Base-by-base conservation (phyloP, 2,888 invertebrate species). In the Plutella xylostella region DNA sequence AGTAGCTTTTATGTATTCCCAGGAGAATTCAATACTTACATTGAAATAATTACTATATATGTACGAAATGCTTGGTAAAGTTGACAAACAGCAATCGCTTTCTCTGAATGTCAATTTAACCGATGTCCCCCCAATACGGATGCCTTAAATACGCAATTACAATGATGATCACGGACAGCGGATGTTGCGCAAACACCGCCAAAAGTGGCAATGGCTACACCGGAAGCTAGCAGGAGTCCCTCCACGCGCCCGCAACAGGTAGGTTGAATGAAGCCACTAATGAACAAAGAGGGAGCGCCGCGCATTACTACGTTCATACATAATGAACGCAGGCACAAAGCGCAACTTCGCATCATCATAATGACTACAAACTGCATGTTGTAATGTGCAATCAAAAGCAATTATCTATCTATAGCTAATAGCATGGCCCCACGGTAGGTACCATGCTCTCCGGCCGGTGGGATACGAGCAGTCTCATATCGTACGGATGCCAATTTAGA, bases 171-270 rank as follows among this genome's bases (percentile, higher is more conserved):
- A 39, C 22, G 22, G n/a, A n/a, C 21, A 22, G 60, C 72, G 77
- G 77, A 79, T 64, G 71, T 77, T 75, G 66, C 65, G 70, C 60
- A 73, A 72, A 57, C 54, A 55, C 63, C 65, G 67, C 15, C 39
- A 39, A 39, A 39, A 39, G 9, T 22, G 39, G 17, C 39, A 39
- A 39, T 39, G 39, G 22, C 12, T 39, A 11, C 14, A 17, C 39
- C 39, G 39, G 39, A 39, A 39, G 39, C 39, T 15, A 9, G 25
- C 50, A 55, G 57, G 53, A 48, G 47, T 40, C 37, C 46, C 41
- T 41, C 42, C 34, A 35, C 42, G 43, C 44, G 48, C 46, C 49
- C 21, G 42, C 43, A 42, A 38, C 42, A 45, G 17, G 15, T 44
- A 45, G 55, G 62, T 61, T 53, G 58, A 60, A 55, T 60, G 58